Percentiles rank a stretch among this genome's conserved stretches.
phyloP scores from a whole-genome alignment of 2,113 vertebrate genomes.

The Regulus satrapa region DNA sequence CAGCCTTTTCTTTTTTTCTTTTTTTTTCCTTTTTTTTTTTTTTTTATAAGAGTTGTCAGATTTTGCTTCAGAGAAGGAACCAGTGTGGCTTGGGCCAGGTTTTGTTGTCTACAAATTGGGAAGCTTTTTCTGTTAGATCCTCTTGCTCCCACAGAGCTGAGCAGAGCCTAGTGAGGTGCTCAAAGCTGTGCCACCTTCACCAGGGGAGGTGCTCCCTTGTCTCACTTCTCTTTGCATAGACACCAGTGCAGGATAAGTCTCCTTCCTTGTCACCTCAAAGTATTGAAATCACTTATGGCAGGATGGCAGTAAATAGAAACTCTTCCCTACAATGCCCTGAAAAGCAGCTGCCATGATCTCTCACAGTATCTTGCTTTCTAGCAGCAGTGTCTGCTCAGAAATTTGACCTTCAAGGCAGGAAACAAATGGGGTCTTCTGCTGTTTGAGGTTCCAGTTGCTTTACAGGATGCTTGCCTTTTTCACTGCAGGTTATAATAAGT shows the following conservation, averaged over 20 bases:
- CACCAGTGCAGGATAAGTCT: neutral
- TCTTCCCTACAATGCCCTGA: neutral
- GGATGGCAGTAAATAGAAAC: neutral
- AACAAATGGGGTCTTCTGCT: neutral
- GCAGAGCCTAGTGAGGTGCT: neutral
- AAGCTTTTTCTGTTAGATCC: neutral
- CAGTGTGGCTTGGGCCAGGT: neutral
- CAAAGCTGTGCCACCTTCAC: neutral
- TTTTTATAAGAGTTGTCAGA: neutral
- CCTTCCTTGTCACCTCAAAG: neutral
- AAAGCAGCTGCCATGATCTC: neutral
- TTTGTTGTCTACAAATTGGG: neutral
- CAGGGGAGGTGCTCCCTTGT: neutral
- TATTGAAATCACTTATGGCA: neutral
- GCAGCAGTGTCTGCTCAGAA: neutral
- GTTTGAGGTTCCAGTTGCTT: neutral
- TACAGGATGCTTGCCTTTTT: constrained; percentile 26
- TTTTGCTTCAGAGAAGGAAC: neutral
- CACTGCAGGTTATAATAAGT: constrained; percentile 32
- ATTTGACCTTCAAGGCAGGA: constrained; percentile 6
- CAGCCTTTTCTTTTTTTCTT: too few species aligned
- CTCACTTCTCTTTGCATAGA: neutral
- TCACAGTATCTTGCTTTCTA: neutral
- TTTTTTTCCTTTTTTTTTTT: neutral
- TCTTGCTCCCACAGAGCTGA: neutral